Conservation (phyloP, 2,888 invertebrate species). For the Ophraella communa region DNA sequence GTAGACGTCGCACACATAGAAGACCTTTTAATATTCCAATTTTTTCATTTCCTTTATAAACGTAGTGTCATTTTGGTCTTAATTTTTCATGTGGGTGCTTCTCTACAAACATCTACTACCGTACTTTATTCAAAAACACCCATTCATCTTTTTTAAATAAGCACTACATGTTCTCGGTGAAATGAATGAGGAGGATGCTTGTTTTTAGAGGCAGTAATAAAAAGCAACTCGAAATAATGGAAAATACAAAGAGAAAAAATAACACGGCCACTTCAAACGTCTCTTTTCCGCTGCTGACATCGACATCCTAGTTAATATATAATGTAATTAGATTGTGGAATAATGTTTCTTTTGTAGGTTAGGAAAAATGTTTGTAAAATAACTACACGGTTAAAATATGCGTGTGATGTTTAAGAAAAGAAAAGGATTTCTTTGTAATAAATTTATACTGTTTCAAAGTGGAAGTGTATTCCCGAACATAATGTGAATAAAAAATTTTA, state of each 20-base stretch:
- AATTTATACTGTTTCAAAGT: too few species aligned
- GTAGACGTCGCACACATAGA: too few species aligned
- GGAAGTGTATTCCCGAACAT: too few species aligned
- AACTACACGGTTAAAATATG: neutral
- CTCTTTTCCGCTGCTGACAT: neutral
- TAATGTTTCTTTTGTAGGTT: neutral
- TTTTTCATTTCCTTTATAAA: neutral
- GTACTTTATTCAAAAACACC: constrained; percentile 8
- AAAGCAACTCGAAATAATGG: constrained; percentile 18
- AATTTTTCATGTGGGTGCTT: neutral
- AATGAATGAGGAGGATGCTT: constrained; percentile 2
- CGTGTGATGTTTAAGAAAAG: too few species aligned
- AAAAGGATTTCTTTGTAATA: too few species aligned
- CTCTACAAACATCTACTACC: neutral
- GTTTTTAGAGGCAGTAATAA: constrained; percentile 4
- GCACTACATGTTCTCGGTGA: neutral
- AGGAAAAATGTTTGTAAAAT: neutral
- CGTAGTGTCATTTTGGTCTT: neutral
- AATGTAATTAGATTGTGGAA: constrained; percentile 14
- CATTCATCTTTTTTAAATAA: constrained; percentile 9
- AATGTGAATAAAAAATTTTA: too few species aligned
- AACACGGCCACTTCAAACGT: constrained; percentile 13
- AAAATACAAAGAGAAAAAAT: too few species aligned
- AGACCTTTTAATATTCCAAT: neutral
- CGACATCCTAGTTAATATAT: neutral